A percentile compares a stretch with the other conserved stretches of the same genome.
phyloP scores from a whole-genome alignment of 2,888 invertebrate genomes.

The Athalia cordata region DNA sequence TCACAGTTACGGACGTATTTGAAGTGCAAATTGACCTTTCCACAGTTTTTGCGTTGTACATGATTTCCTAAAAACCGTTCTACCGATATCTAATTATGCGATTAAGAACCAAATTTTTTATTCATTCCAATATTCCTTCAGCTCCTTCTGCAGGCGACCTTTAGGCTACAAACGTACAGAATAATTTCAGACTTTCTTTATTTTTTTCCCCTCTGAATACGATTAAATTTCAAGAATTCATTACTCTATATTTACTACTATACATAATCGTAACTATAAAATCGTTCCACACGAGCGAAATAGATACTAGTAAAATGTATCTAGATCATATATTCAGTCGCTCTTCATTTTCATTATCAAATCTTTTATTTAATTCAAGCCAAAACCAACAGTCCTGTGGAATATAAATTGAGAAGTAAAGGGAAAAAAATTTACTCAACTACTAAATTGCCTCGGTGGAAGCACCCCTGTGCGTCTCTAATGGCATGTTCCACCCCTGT shows the following conservation, averaged over 20 bases:
- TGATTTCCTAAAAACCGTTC: slow-evolving; percentile 29
- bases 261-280: too few relatives aligned
- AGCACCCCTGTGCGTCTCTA: background rate
- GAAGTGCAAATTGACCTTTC: slow-evolving; percentile 36
- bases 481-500: slow-evolving; percentile 1
- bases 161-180: background rate
- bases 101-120: slow-evolving; percentile 11
- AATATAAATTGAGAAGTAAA: background rate
- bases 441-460: slow-evolving; percentile 2
- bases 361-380: background rate
- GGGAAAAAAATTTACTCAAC: slow-evolving; percentile 4
- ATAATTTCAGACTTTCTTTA: background rate
- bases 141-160: too few relatives aligned
- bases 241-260: too few relatives aligned
- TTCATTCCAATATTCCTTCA: background rate
- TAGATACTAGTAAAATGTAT: too few relatives aligned
- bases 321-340: background rate
- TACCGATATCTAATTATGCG: slow-evolving; percentile 24
- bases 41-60: slow-evolving; percentile 27
- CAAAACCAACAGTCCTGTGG: background rate
- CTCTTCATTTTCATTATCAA: background rate
- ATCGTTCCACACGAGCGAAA: too few relatives aligned
- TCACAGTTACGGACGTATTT: slow-evolving; percentile 31
- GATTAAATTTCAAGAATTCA: background rate
- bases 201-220: background rate